Evolutionary conservation across 2,113 vertebrate genomes (phyloP).

Genomic region (Pterocles burchelli): DNA sequence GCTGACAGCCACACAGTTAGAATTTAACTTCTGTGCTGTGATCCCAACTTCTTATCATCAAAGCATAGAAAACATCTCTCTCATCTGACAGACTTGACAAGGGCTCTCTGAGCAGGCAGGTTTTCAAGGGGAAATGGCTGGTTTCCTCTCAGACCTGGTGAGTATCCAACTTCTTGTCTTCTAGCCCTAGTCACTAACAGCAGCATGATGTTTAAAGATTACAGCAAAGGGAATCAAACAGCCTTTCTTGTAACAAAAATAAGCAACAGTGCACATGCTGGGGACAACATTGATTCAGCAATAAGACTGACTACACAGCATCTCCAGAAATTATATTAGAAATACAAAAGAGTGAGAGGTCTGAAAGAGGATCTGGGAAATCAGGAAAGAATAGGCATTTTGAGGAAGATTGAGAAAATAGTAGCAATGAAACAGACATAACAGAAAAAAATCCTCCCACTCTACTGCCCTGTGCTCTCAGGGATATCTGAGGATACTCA

Average conservation of each 20-base stretch:
- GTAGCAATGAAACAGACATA: not conserved
- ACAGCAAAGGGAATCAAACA: not conserved
- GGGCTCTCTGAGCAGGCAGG: not conserved
- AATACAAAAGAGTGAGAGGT: not conserved
- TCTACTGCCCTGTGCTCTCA: not conserved
- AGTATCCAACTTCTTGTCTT: slow-evolving; percentile 36
- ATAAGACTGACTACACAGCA: not conserved
- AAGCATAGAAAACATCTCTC: not conserved
- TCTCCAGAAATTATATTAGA: not conserved
- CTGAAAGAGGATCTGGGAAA: not conserved
- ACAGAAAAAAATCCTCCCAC: not conserved
- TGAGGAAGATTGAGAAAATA: not conserved
- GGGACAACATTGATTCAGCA: not conserved
- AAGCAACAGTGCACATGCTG: not conserved
- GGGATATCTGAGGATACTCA: not conserved
- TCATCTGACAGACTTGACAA: not conserved
- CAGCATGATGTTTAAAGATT: not conserved
- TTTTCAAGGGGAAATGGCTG: slow-evolving; percentile 24
- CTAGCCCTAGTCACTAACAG: not conserved
- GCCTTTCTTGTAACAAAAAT: not conserved
- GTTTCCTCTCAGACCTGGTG: slow-evolving; percentile 54
- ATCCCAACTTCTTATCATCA: not conserved
- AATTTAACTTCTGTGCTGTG: slow-evolving; percentile 11
- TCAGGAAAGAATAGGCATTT: not conserved
- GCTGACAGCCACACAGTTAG: not conserved